Base-by-base conservation (phyloP, 2,888 invertebrate species). In the Pocota personata region DNA sequence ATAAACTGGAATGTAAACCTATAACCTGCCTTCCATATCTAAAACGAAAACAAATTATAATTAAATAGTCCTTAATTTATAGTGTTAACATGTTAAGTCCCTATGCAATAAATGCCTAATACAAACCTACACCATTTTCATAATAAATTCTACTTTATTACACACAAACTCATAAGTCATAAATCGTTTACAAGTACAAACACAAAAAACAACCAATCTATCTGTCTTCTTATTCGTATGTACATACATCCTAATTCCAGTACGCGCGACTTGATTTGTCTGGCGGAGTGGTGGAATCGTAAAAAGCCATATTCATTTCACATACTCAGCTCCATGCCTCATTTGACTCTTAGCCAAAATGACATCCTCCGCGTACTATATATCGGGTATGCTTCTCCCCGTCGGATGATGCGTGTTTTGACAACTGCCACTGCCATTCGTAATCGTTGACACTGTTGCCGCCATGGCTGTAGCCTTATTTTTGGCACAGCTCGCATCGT, bases 281-380 rank as follows among this genome's bases (percentile, higher is more conserved):
- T 30, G 55, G 27, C 14, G 7, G 27, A 5, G 40, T 32, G 40
- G 40, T 24, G 35, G 30, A 46, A 32, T 57, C 40, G 32, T 72
- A 66, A 73, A 60, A 62, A 35, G 32, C 48, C 52, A 71, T 62
- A 78, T 66, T 82, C 80, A 72, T 82, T 82, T 82, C 50, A 76
- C 77, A 82, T 82, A 82, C 62, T 82, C 82, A 37, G 82, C 64
- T 57, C 82, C 82, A 64, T 77, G 76, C 73, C 89, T 89, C 87
- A 88, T 88, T 87, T 91, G 91, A 80, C 88, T 91, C 86, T 90
- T 92, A 87, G 91, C 91, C 88, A 91, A 90, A 89, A 91, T 90
- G 88, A 92, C 91, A 88, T 91, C 90, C 89, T 92, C 92, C 89
- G 91, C 91, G 90, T 92, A 92, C 91, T 92, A 92, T 90, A 92